Conservation (phyloP, 2,797 vertebrate species). For the Poecilia wingei region DNA sequence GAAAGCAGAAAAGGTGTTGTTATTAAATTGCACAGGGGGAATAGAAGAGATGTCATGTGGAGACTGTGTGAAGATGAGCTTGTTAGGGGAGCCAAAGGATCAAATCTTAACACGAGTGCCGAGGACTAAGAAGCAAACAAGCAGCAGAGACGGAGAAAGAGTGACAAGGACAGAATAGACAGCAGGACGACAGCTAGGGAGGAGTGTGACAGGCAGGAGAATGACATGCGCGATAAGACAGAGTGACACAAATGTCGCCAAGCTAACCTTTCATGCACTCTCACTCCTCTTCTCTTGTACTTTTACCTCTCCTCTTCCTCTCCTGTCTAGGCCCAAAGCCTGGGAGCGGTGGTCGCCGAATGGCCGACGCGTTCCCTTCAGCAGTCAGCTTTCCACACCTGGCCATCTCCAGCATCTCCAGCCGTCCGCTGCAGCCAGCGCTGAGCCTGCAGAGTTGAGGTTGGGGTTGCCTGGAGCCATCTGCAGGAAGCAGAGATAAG, state of each 20-base stretch:
- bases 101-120: conserved; percentile 55
- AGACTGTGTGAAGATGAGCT: conserved; percentile 62
- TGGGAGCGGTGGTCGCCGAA: conserved; percentile 55
- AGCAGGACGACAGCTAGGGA: conserved; percentile 68
- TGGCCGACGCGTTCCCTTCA: conserved; percentile 42
- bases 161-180: conserved; percentile 76
- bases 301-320: conserved; percentile 46
- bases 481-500: conserved; percentile 33
- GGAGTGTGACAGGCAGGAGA: conserved; percentile 69
- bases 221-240: conserved; percentile 73
- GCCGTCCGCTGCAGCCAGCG: conserved; percentile 36
- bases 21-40: conserved; percentile 49
- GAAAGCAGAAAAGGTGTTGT: conserved; percentile 42
- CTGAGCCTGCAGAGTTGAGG: conserved; percentile 42
- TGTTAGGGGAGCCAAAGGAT: conserved; percentile 52
- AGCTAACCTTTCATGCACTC: conserved; percentile 74
- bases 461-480: conserved; percentile 14
- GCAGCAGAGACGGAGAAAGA: conserved; percentile 62
- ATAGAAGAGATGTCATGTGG: conserved; percentile 31
- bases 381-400: conserved; percentile 48
- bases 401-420: conserved; percentile 42
- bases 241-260: conserved; percentile 79
- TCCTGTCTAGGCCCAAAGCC: conserved; percentile 50
- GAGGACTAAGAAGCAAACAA: conserved; percentile 57
- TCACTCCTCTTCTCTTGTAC: conserved; percentile 41